Base-by-base conservation (phyloP, 1,140 invertebrate species). In the Drosophila pachea region DNA sequence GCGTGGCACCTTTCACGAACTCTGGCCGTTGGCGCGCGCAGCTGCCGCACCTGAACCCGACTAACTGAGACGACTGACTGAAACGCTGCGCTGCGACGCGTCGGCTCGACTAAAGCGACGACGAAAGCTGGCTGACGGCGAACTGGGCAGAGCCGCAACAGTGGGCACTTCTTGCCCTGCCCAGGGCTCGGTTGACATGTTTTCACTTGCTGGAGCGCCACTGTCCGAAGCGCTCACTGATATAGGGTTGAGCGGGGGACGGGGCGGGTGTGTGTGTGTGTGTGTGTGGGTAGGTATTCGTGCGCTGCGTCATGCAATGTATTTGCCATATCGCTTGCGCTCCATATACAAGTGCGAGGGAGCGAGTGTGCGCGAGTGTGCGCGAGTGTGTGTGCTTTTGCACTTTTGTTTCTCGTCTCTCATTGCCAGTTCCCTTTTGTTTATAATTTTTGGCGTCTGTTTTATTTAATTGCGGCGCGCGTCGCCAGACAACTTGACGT, bases 1-100 rank as follows among this genome's bases (percentile, higher is more conserved):
- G 12, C 31, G 32, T 59, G 61, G 61, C 61, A 63, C 61, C 49
- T 71, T 78, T 58, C 74, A 52, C 12, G 14, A 40, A 42, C 35
- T 33, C 36, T 52, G 49, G 49, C 8, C 49, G 32, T 35, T 33
- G 49, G 60, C 36, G 38, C 68, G 59, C 45, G 50, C 71, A 66
- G 61, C 79, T 63, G 77, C 79, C 79, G 73, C 73, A 79, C 79
- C 81, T 86, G 79, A 84, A 76, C 76, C 74, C 79, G 79, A 76
- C 79, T 22, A 3, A 70, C 76, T 63, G 52, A 68, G 68, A 72
- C 79, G 75, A 84, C 79, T 84, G 81, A 76, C 74, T 22, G 54
- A 43, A 43, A 14, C 40, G 77, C 62, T 66, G 72, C 61, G 55
- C 49, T 7, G 5, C 14, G 40, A 2, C 12, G 40, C 40, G 40